Evolutionary conservation across 2,113 vertebrate genomes (phyloP), one percentile per base, ranked within the genome.

Genomic region (Himantopus leucocephalus): DNA sequence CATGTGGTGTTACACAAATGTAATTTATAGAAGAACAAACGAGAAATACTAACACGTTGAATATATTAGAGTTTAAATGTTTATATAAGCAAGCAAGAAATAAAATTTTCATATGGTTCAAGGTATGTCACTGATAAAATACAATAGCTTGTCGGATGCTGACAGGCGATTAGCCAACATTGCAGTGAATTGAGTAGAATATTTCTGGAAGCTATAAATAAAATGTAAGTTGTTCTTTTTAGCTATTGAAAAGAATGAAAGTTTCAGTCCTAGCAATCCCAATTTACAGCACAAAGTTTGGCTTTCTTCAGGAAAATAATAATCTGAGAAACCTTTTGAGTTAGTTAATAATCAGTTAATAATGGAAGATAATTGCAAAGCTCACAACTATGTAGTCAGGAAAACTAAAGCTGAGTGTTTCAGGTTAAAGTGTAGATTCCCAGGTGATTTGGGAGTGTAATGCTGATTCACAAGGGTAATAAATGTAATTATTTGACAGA

Each of bases 201-300:
- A 76, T 84, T 92, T 97, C 79, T 96, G 77, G 91, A 90, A 97
- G 56, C 94, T 94, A 85, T 87, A 96, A 97, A 97, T 95, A 91
- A 96, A 97, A 94, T 90, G 59, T 63, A 96, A 91, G 48, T 79
- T 97, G 92, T 91, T 88, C 77, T 67, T 58, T 96, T 97, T 82
- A 96, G 62, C 95, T 90, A 88, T 55, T 94, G 93, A 93, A 90
- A 96, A 92, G 77, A 92, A 58, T 71, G 39, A 90, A 63, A 77
- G 94, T 94, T 98, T 97, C 88, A 90, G 56, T 97, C 60, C 71
- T 95, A 32, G 79, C 47, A 75, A 43, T 95, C 60, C 82, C 82
- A 92, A 60, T 17, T 60, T 95, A 95, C 26, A 64, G 82, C 76
- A 82, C 14, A 7, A 85, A 82, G 75, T 96, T 97, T 50, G 82